phyloP scores from a whole-genome alignment of 37 sponge, comb jelly and placozoan species.

The Chondrosia reniformis region DNA sequence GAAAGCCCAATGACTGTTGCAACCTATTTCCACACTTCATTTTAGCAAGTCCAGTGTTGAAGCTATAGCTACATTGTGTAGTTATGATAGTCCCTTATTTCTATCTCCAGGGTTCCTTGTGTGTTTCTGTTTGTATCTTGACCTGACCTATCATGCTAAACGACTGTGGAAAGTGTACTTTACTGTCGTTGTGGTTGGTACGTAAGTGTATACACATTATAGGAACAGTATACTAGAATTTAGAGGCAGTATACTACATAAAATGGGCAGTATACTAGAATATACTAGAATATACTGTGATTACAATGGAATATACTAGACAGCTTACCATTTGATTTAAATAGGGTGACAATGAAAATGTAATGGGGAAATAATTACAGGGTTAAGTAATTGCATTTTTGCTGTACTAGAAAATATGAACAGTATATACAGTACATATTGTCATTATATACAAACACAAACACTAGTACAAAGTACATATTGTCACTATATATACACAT shows the following conservation, averaged over 20 bases:
- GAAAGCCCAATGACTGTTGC: no score
- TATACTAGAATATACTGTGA: no score
- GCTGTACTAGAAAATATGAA: neutral
- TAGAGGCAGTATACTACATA: no score
- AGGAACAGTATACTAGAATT: no score
- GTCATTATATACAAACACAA: neutral
- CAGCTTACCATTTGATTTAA: no score
- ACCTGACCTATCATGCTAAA: slow-evolving; percentile 9
- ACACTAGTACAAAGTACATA: neutral
- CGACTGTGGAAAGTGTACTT: slow-evolving; percentile 11
- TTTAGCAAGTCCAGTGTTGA: neutral
- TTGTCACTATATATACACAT: no score
- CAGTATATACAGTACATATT: neutral
- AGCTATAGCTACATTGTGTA: neutral
- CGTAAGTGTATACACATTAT: slow-evolving; percentile 35
- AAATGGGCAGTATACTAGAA: no score
- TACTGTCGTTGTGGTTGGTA: slow-evolving; percentile 14
- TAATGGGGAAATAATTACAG: no score
- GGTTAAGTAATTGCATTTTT: no score
- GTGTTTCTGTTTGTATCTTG: slow-evolving; percentile 44
- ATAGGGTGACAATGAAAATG: no score
- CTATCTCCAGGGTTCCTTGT: slow-evolving; percentile 40
- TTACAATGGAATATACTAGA: no score
- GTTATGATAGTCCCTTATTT: neutral
- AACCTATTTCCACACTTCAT: no score